Evolutionary conservation across 2,888 invertebrate genomes (phyloP), one percentile per base, ranked within the genome.

Genomic region (Drosophila robusta): DNA sequence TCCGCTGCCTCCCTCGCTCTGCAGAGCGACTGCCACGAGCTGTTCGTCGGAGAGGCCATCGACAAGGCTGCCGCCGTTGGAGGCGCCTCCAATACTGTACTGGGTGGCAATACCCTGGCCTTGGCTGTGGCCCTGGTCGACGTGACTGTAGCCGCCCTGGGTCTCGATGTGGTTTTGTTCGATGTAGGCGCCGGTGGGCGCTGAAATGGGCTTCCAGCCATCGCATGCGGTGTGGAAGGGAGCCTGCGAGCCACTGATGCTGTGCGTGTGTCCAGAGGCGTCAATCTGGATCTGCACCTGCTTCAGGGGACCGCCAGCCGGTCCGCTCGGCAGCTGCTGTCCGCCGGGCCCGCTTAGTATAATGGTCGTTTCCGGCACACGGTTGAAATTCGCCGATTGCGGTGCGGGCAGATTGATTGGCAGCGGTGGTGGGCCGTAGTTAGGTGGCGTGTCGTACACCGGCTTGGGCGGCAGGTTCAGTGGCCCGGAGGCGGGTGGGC

Each of bases 151-250:
- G 22, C 91, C 91, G 0, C 90, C 80, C 63, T 91, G 91, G 0
- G 89, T 89, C 22, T 91, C 90, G 26, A 91, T 90, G 32, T 88
- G 86, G 41, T 91, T 91, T 36, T 91, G 81, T 58, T 91, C 90
- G 9, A 91, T 76, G 49, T 87, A 88, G 26, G 89, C 70, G 0
- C 91, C 92, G 5, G 81, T 90, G 0, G 95, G 94, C 0, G 96
- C 96, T 8, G 96, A 95, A 66, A 97, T 97, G 18, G 97, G 97
- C 89, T 95, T 96, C 97, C 97, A 97, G 26, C 97, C 97, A 79
- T 97, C 97, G 86, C 97, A 97, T 2, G 92, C 91, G 0, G 91
- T 91, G 51, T 90, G 91, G 78, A 91, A 91, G 0, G 91, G 92
- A 0, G 89, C 89, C 62, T 89, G 90, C 2, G 90, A 90, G 3